These are phyloP conservation scores for Pasiphila rectangulata DNA, from an alignment of 2,888 invertebrate genomes.

Conservation along the genomic window DNA sequence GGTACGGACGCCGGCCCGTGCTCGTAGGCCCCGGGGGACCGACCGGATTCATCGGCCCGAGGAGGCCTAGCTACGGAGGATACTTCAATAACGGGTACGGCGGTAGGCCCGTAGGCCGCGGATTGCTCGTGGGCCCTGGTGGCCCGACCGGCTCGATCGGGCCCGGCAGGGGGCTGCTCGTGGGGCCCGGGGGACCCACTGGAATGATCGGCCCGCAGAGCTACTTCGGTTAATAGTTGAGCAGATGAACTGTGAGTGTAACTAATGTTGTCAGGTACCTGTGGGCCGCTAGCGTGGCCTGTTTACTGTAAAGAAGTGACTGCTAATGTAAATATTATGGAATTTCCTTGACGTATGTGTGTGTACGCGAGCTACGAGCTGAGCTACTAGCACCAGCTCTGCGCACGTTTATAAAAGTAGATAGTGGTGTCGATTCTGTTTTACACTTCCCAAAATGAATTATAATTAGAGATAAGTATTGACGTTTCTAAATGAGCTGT, in stretches of 20 bases:
- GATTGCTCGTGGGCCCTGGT: conserved; percentile 64
- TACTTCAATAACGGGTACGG: conserved; percentile 37
- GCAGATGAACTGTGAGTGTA: conserved; percentile 14
- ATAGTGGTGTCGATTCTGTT: too few relatives aligned
- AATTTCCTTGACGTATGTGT: conserved; percentile 29
- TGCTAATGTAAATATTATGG: conserved; percentile 40
- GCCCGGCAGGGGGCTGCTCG: conserved; percentile 41
- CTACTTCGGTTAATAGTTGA: conserved; percentile 66
- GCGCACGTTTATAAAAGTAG: too few relatives aligned
- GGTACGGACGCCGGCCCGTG: conserved; percentile 41
- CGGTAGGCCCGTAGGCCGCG: conserved; percentile 44
- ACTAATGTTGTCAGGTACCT: conserved; percentile 9
- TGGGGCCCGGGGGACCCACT: conserved; percentile 73
- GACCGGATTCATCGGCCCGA: conserved; percentile 50
- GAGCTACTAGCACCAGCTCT: too few relatives aligned
- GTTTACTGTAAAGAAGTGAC: conserved; percentile 17
- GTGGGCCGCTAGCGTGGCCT: conserved; percentile 2
- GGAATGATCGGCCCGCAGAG: conserved; percentile 57
- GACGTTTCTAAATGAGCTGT: too few relatives aligned
- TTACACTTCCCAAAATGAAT: too few relatives aligned
- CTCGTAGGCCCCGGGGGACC: conserved; percentile 72
- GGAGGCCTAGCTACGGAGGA: conserved; percentile 30
- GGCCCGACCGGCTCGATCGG: conserved; percentile 56
- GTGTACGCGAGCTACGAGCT: too few relatives aligned
- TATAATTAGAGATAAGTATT: too few relatives aligned